Conservation (phyloP, 2,113 vertebrate species). For the Hoplias malabaricus region DNA sequence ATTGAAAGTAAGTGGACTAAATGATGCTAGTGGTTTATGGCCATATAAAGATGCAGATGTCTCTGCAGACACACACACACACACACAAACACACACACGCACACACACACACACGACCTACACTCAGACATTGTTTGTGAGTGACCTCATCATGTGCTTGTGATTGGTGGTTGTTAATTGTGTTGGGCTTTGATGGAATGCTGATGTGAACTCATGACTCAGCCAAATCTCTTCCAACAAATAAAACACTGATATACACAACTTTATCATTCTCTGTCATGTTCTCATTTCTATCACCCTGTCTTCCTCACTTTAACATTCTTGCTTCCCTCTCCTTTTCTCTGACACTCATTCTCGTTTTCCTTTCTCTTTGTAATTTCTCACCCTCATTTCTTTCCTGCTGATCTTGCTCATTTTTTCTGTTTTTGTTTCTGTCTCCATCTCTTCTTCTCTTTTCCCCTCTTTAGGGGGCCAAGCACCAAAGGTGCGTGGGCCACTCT, state of each 20-base stretch:
- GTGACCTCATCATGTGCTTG: slow-evolving; percentile 13
- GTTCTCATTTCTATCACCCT: background rate
- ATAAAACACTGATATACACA: background rate
- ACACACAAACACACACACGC: slow-evolving; percentile 15
- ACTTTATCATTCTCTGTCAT: background rate
- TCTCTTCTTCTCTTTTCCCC: background rate
- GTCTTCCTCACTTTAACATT: background rate
- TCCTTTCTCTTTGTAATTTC: background rate
- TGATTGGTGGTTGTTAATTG: background rate
- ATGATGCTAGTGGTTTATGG: slow-evolving; percentile 60
- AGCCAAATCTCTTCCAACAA: background rate
- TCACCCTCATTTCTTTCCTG: background rate
- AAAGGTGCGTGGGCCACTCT: too few species aligned
- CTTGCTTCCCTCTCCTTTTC: background rate
- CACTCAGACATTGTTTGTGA: background rate
- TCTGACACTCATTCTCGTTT: background rate
- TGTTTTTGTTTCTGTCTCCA: background rate
- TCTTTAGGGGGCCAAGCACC: too few species aligned
- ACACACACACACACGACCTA: background rate
- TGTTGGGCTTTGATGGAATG: background rate
- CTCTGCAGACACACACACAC: slow-evolving; percentile 24
- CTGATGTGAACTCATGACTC: background rate
- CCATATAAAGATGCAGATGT: slow-evolving; percentile 54
- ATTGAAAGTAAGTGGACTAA: slow-evolving; percentile 53
- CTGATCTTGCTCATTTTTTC: background rate